Evolutionary conservation across 2,797 vertebrate species (phyloP).

Genomic region (Lates japonicus): DNA sequence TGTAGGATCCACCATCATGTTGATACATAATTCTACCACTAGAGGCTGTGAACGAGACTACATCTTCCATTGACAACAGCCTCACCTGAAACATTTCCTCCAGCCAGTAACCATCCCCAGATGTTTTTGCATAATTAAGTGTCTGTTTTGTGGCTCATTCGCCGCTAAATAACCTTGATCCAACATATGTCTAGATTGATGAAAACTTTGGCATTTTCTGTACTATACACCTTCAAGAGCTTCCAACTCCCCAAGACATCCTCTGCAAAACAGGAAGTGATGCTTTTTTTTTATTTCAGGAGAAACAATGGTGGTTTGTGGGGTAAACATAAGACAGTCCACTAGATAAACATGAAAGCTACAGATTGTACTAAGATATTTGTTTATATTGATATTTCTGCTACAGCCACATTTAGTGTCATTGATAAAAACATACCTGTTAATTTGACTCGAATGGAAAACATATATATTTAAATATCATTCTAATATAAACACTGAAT

Average conservation of each 20-base stretch:
- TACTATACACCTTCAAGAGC: not conserved
- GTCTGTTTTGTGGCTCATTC: not conserved
- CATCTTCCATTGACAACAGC: slow-evolving; percentile 1
- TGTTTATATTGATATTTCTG: not conserved
- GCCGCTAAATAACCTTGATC: not conserved
- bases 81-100: slow-evolving; percentile 9
- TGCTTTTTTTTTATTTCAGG: slow-evolving; percentile 5
- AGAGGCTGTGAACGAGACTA: slow-evolving; percentile 34
- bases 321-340: not conserved
- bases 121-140: slow-evolving; percentile 6
- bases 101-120: not conserved
- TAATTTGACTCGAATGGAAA: not conserved
- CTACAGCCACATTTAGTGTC: not conserved
- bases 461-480: not conserved
- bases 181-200: not conserved
- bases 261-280: slow-evolving; percentile 28
- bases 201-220: slow-evolving; percentile 15
- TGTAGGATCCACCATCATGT: not conserved
- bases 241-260: slow-evolving; percentile 9
- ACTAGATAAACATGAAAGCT: not conserved
- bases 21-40: slow-evolving; percentile 32
- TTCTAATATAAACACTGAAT: not conserved
- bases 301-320: slow-evolving; percentile 25
- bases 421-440: not conserved
- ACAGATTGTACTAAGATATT: not conserved